Percentiles rank a stretch among this genome's conserved stretches.
Conservation (phyloP, 2,113 vertebrate species). For the Numenius arquata region DNA sequence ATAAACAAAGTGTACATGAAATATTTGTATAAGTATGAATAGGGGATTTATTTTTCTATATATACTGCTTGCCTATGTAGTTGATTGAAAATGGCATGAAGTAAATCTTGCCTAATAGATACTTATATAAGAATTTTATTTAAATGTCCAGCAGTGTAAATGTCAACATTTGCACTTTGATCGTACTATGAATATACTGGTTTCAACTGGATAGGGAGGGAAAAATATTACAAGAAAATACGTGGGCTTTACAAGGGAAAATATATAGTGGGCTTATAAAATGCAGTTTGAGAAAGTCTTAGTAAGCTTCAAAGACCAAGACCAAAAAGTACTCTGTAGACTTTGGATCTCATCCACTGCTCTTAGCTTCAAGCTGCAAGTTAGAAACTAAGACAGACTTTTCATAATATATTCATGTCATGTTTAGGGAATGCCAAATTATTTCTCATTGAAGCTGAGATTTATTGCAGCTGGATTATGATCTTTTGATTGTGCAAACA, state of each 20-base stretch:
- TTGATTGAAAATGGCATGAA: constrained; percentile 73
- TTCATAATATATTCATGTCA: not conserved
- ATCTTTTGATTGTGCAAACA: not conserved
- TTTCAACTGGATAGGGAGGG: constrained; percentile 40
- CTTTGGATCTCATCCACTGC: constrained; percentile 37
- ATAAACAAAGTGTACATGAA: constrained; percentile 85
- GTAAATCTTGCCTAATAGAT: constrained; percentile 74
- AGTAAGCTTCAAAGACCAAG: constrained; percentile 29
- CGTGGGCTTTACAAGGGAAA: not conserved
- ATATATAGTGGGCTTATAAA: constrained; percentile 19
- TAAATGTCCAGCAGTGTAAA: constrained; percentile 57
- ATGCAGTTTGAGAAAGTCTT: constrained; percentile 38
- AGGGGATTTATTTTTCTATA: constrained; percentile 72
- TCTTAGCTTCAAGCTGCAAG: constrained; percentile 9
- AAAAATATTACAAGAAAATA: constrained; percentile 18
- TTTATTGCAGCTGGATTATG: constrained; percentile 15
- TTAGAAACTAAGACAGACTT: not conserved
- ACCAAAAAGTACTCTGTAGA: constrained; percentile 12
- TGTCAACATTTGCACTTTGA: constrained; percentile 67
- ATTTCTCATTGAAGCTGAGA: not conserved
- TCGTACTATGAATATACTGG: constrained; percentile 40
- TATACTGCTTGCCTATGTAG: constrained; percentile 56
- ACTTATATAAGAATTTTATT: constrained; percentile 73
- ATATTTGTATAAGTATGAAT: constrained; percentile 74
- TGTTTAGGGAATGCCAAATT: constrained; percentile 6